Conservation (phyloP, 2,797 vertebrate species). For the Clarias platycephalus region DNA sequence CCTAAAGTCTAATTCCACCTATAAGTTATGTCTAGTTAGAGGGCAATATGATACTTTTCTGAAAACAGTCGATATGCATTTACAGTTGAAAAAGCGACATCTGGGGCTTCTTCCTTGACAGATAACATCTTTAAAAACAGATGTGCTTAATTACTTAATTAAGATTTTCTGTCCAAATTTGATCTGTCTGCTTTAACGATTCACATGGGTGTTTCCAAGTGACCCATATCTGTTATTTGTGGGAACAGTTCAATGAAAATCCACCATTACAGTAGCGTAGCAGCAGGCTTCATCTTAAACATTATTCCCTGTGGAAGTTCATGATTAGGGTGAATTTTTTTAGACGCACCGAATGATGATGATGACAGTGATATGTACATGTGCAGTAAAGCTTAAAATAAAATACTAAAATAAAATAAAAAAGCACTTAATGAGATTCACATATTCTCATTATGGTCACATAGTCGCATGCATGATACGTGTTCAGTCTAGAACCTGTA, state of each 20-base stretch:
- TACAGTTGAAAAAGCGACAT: background rate
- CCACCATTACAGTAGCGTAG: background rate
- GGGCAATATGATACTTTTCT: background rate
- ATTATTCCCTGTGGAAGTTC: background rate
- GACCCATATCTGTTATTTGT: conserved; percentile 18
- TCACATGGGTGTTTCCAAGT: conserved; percentile 11
- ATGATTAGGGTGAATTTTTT: background rate
- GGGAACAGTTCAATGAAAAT: background rate
- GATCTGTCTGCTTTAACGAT: conserved; percentile 7
- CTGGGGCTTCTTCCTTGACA: conserved; percentile 1
- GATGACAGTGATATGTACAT: background rate
- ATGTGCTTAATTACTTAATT: conserved; percentile 21
- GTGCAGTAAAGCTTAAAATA: background rate
- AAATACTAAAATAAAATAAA: background rate
- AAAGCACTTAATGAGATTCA: background rate
- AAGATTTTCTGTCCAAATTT: conserved; percentile 12
- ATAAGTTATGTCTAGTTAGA: background rate
- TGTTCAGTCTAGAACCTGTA: background rate
- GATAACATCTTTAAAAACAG: conserved; percentile 24
- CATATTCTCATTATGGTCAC: background rate
- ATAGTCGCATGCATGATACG: background rate
- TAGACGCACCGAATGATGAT: background rate
- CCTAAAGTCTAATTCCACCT: conserved; percentile 13
- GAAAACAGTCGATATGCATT: conserved; percentile 15
- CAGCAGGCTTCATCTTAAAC: conserved; percentile 6